Evolutionary conservation across 2,797 vertebrate genomes (phyloP), one percentile per base, ranked within the genome.

Genomic region (Lagorchestes hirsutus): DNA sequence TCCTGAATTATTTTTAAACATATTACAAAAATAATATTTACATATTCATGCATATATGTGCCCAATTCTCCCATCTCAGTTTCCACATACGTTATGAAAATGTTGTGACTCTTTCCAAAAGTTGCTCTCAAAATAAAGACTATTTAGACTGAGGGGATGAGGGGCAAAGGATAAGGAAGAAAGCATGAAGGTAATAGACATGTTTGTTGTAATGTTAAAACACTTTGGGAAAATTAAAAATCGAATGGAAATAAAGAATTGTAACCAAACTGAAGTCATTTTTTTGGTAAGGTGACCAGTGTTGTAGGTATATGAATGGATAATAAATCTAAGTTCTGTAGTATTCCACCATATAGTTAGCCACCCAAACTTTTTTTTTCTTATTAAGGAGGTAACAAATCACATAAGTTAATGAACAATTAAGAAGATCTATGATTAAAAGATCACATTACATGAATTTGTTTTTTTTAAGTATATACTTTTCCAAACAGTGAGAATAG

Each of bases 401-500:
- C 90, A 96, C 90, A 74, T 97, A 96, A 98, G 97, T 97, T 96
- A 92, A 92, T 97, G 54, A 98, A 46, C 54, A 95, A 95, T 74
- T 18, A 1, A 82, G 54, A 96, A 96, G 91, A 95, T 3, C 91
- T 74, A 54, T 98, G 95, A 97, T 98, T 97, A 97, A 96, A 92
- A 57, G 59, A 92, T 96, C 58, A 97, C 93, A 92, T 95, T 96
- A 95, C n/a, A 90, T 96, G 59, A 91, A 90, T 96, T 52, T 96
- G 91, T 67, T 74, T 40, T 40, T 87, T 24, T 22, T 8, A 97
- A 96, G 97, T 27, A 22, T 95, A 96, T 95, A 96, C 96, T 97
- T 98, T 97, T 97, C 31, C 97, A 98, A 98, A 96, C 96, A 97
- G 96, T 96, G 97, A 92, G 90, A 95, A 97, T 97, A 97, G 96